phyloP scores from a whole-genome alignment of 1,140 invertebrate genomes.

The Orchesella cincta region DNA sequence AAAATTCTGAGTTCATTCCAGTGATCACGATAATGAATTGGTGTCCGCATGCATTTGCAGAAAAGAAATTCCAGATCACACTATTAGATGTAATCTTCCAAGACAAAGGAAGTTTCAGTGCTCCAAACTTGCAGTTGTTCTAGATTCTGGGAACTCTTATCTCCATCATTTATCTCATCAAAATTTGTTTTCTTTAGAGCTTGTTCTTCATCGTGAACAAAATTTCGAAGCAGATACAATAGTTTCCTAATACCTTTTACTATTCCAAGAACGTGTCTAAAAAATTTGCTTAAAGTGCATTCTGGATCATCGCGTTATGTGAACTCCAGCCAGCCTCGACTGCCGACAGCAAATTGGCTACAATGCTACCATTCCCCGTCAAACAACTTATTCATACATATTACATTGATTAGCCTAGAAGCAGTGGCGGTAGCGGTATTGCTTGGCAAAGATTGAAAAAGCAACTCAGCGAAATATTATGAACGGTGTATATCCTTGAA shows the following conservation, averaged over 20 bases:
- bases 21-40: too few relatives aligned
- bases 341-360: conserved; percentile 6
- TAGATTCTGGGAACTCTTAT: too few relatives aligned
- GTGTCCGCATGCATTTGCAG: too few relatives aligned
- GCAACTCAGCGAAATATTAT: too few relatives aligned
- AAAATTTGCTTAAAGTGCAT: conserved; percentile 1
- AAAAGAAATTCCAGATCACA: too few relatives aligned
- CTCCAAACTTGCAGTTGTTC: too few relatives aligned
- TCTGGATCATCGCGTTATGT: neutral
- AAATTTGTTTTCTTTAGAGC: neutral
- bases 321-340: neutral
- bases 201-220: neutral
- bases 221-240: neutral
- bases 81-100: too few relatives aligned
- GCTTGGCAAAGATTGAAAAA: too few relatives aligned
- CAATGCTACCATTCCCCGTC: neutral
- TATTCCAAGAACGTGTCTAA: conserved; percentile 2
- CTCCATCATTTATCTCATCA: neutral
- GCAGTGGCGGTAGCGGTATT: neutral
- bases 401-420: conserved; percentile 11
- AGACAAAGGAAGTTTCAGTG: too few relatives aligned
- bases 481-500: too few relatives aligned
- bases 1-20: too few relatives aligned
- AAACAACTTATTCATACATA: conserved; percentile 13
- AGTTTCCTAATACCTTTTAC: neutral